phyloP scores from a whole-genome alignment of 2,888 invertebrate genomes.

The Eupithecia pulchellata region DNA sequence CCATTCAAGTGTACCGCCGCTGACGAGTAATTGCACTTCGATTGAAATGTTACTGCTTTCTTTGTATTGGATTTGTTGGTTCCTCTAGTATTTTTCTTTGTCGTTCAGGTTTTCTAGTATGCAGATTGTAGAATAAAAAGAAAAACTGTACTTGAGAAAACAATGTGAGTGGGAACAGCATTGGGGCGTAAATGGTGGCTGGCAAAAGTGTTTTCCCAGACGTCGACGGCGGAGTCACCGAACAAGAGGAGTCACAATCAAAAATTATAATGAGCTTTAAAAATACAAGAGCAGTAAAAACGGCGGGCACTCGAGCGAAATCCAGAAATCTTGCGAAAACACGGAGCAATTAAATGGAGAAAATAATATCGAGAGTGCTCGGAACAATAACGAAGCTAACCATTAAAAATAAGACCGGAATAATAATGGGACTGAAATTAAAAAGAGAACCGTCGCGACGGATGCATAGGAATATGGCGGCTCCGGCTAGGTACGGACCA shows the following conservation, averaged over 20 bases:
- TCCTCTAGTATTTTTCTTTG: constrained; percentile 16
- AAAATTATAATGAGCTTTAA: constrained; percentile 53
- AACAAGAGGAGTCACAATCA: constrained; percentile 53
- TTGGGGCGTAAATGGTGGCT: background rate
- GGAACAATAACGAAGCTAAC: constrained; percentile 81
- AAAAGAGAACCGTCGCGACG: constrained; percentile 67
- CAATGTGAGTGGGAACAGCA: background rate
- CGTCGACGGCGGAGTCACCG: constrained; percentile 24
- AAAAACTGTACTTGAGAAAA: background rate
- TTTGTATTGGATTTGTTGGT: constrained; percentile 38
- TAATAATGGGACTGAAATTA: constrained; percentile 77
- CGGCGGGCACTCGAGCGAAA: constrained; percentile 54
- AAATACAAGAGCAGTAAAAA: constrained; percentile 56
- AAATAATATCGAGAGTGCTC: constrained; percentile 74
- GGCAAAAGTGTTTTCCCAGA: constrained; percentile 12
- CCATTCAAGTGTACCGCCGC: constrained; percentile 83
- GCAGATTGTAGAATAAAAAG: background rate
- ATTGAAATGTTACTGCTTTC: constrained; percentile 48
- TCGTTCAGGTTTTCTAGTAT: constrained; percentile 2
- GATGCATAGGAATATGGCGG: constrained; percentile 81
- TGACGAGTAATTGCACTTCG: constrained; percentile 78
- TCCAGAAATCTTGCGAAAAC: constrained; percentile 59
- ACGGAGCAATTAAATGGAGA: constrained; percentile 75
- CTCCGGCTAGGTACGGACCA: constrained; percentile 71
- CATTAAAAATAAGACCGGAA: constrained; percentile 83